These are phyloP conservation scores for Scaptodrosophila lebanonensis DNA, from an alignment of 1,140 invertebrate species.

Conservation along the genomic window DNA sequence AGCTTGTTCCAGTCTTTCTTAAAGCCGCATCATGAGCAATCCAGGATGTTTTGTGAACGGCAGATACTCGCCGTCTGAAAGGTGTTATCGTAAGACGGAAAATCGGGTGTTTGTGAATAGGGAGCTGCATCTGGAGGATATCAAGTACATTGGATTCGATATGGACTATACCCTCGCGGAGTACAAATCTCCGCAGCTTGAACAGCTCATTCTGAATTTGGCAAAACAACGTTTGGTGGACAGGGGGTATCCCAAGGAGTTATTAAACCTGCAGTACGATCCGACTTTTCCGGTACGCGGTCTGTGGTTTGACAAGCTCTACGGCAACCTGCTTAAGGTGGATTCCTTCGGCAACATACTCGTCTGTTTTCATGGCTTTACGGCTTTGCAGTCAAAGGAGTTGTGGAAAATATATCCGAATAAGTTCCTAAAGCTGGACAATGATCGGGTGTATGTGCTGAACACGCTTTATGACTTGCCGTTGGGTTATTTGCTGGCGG, in stretches of 20 bases:
- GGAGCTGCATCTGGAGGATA: slow-evolving; percentile 97
- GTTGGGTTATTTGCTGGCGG: slow-evolving; percentile 96
- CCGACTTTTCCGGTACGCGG: slow-evolving; percentile 98
- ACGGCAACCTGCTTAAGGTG: slow-evolving; percentile 98
- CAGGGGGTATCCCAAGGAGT: slow-evolving; percentile 96
- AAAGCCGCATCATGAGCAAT: too few relatives aligned
- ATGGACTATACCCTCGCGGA: slow-evolving; percentile 99
- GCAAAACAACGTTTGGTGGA: slow-evolving; percentile 92
- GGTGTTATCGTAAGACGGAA: too few relatives aligned
- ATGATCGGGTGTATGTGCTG: slow-evolving; percentile 94
- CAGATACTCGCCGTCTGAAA: too few relatives aligned
- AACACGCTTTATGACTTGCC: slow-evolving; percentile 99
- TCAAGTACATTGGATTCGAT: slow-evolving; percentile 99
- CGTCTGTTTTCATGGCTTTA: slow-evolving; percentile 97
- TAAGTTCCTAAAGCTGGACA: slow-evolving; percentile 96
- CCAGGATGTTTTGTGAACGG: too few relatives aligned
- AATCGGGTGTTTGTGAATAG: slow-evolving; percentile 99
- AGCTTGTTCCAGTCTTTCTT: too few relatives aligned
- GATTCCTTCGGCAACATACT: slow-evolving; percentile 99
- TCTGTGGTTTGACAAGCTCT: slow-evolving; percentile 97
- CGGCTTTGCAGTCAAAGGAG: slow-evolving; percentile 99
- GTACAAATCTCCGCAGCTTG: slow-evolving; percentile 97
- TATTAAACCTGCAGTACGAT: slow-evolving; percentile 95
- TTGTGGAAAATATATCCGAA: slow-evolving; percentile 98
- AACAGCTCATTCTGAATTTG: slow-evolving; percentile 95